Conservation (phyloP, 2,888 invertebrate genomes). For the Teinopalpus imperialis region DNA sequence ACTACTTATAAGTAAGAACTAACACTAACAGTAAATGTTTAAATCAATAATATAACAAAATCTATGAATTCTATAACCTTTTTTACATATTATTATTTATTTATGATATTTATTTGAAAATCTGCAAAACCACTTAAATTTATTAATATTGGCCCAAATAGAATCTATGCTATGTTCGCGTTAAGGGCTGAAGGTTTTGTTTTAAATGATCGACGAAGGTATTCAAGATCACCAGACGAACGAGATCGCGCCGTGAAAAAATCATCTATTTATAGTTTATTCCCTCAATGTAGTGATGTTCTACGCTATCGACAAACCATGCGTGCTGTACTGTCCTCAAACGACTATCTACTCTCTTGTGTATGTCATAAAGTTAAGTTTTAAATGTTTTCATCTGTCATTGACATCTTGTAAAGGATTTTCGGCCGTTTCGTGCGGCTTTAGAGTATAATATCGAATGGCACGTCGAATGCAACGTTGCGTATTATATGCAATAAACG, state of each 20-base stretch:
- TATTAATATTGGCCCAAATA: no score
- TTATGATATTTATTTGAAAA: no score
- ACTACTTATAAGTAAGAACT: no score
- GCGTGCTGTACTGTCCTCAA: neutral
- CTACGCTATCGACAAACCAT: conserved; percentile 27
- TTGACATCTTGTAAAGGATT: neutral
- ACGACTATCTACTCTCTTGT: neutral
- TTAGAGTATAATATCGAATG: conserved; percentile 1
- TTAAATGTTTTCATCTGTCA: neutral
- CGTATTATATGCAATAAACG: conserved; percentile 79
- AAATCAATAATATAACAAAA: no score
- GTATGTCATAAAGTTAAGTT: neutral
- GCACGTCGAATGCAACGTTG: neutral
- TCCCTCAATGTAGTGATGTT: conserved; percentile 44
- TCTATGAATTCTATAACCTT: no score
- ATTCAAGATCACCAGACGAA: no score
- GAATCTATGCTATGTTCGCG: no score
- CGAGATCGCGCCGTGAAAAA: conserved; percentile 59
- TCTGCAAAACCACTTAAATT: no score
- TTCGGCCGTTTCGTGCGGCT: neutral
- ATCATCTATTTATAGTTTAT: conserved; percentile 53
- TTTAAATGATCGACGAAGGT: no score
- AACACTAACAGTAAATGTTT: no score
- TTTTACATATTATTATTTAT: no score
- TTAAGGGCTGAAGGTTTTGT: no score